Conservation (phyloP, 2,113 vertebrate species). For the Etheostoma spectabile region DNA sequence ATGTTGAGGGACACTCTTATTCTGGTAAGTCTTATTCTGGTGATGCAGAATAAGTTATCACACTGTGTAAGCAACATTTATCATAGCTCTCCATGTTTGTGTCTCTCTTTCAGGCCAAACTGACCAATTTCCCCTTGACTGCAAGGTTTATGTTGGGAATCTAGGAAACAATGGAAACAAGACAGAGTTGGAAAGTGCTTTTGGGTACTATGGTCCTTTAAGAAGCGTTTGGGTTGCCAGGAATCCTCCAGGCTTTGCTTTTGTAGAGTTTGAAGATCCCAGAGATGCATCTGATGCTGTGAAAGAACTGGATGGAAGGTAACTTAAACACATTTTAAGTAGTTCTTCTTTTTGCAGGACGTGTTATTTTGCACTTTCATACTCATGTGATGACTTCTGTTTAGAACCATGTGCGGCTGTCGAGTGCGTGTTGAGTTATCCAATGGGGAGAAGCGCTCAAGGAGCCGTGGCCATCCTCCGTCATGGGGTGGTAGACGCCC, state of each 20-base stretch:
- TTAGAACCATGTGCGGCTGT: slow-evolving; percentile 93
- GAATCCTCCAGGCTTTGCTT: slow-evolving; percentile 97
- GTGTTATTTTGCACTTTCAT: neutral
- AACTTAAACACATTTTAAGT: slow-evolving; percentile 35
- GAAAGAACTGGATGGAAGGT: slow-evolving; percentile 98
- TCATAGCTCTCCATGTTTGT: neutral
- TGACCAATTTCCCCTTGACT: slow-evolving; percentile 91
- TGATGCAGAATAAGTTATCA: neutral
- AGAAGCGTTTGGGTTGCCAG: slow-evolving; percentile 98
- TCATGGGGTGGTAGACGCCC: slow-evolving; percentile 92
- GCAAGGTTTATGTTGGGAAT: slow-evolving; percentile 99
- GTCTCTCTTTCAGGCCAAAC: slow-evolving; percentile 80
- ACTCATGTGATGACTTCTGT: neutral
- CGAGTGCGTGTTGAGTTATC: slow-evolving; percentile 95
- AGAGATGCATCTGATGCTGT: slow-evolving; percentile 97
- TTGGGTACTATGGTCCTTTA: slow-evolving; percentile 97
- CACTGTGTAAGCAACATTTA: neutral
- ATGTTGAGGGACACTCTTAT: neutral
- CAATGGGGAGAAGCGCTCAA: slow-evolving; percentile 94
- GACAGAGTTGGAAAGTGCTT: slow-evolving; percentile 94
- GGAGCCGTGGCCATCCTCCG: slow-evolving; percentile 94
- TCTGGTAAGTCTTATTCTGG: no score
- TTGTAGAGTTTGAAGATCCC: slow-evolving; percentile 98
- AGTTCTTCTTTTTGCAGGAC: neutral
- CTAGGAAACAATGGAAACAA: slow-evolving; percentile 99